phyloP scores from a whole-genome alignment of 2,113 vertebrate genomes.

The Etheostoma cragini region DNA sequence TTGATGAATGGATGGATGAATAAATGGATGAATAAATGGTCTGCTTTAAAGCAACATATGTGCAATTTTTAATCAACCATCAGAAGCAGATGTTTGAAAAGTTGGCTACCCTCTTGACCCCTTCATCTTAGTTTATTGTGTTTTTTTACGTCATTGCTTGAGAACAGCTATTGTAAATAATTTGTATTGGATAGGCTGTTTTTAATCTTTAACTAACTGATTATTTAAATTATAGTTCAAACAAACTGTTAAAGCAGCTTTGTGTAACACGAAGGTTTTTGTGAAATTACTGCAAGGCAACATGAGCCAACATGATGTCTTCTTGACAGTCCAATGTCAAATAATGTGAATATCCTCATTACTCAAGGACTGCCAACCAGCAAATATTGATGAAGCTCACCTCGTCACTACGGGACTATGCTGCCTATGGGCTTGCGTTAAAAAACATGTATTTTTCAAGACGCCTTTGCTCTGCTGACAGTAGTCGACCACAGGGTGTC shows the following conservation, averaged over 20 bases:
- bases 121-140: not conserved
- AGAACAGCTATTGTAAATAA: not conserved
- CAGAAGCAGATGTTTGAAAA: not conserved
- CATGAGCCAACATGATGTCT: not conserved
- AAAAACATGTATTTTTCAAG: not conserved
- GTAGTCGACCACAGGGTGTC: not conserved
- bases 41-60: not conserved
- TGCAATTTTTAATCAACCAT: not conserved
- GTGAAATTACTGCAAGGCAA: not conserved
- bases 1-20: not conserved
- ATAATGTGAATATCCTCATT: not conserved
- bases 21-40: not conserved
- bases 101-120: not conserved
- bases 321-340: not conserved
- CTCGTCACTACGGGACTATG: not conserved
- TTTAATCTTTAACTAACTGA: not conserved
- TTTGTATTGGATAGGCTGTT: not conserved
- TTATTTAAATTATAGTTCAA: not conserved
- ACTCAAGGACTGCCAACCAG: not conserved
- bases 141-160: not conserved
- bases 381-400: not conserved
- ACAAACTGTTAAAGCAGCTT: not conserved
- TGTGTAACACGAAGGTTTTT: not conserved
- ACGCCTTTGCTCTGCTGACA: not conserved
- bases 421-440: not conserved